Base-by-base conservation (phyloP, 2,113 vertebrate genomes). In the Aspidoscelis tigris region DNA sequence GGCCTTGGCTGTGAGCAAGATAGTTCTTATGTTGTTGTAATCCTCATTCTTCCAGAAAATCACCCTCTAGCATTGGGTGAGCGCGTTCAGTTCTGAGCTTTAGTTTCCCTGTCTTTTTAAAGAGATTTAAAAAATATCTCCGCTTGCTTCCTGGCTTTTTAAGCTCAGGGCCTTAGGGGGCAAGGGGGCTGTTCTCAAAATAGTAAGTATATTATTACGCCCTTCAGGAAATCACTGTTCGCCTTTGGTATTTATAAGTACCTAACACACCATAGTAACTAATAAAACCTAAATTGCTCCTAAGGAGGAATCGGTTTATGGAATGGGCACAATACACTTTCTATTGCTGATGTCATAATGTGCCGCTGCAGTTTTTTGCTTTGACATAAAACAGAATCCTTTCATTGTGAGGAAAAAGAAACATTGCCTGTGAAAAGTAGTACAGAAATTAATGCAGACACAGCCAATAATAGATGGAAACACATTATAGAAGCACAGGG, bases 131-230 rank as follows among this genome's bases (percentile, higher is more conserved):
- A 41, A 47, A 61, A 78, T 72, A 33, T 58, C 26, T 64, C n/a
- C 44, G 24, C 11, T 72, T 78, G 68, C 76, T 84, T 78, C 68
- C 55, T 24, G 64, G 53, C 55, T 73, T 78, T 73, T 73, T 39
- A 64, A 78, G 41, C 39, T 24, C 55, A 50, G 41, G 33, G 26
- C 41, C 66, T 33, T 61, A 69, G 33, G 41, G 12, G 26, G 33
- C 7, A 24, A 44, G 80, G 39, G 0, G 6, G 33, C 39, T 12
- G 0, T 76, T 78, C 76, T 53, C 14, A n/a, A 8, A 84, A 73
- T 84, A 65, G 53, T 47, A 78, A 47, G 41, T 72, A 78, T 78
- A 76, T 72, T 84, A 72, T 84, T 79, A 84, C 26, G 72, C 39
- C 68, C 55, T 73, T 79, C 70, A 79, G 69, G 73, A 73, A 79